Base-by-base conservation (phyloP, 1,140 invertebrate genomes). In the Lepidurus packardi region DNA sequence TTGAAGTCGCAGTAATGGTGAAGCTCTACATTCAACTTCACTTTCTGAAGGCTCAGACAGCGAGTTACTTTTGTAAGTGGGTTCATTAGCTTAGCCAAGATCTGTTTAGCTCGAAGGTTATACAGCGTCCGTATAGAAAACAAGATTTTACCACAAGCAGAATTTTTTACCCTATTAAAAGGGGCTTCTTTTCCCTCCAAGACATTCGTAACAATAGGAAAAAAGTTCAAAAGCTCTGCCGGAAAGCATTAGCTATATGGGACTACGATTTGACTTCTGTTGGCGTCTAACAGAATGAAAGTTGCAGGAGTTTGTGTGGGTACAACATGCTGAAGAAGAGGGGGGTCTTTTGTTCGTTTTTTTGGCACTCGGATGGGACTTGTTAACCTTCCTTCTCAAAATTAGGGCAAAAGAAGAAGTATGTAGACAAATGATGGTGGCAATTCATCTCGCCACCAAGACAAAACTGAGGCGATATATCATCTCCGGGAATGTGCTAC, bases 1-100 rank as follows among this genome's bases (percentile, higher is more conserved):
- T 16, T 65, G 53, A 65, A 65, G 53, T 65, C 7, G 9, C 53
- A 65, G 53, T 65, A 65, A 65, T 65, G 53, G 53, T 65, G 53
- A 16, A 65, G 53, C 53, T 10, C 53, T 6, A 13, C 6, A 7
- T 21, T 9, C 8, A 65, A 65, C 8, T 65, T 16, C 13, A 7
- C 13, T n/a, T 65, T 16, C 9, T 65, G 21, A 65, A 65, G 53
- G 13, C 53, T 65, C 34, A 34, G n/a, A 65, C 8, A n/a, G 8
- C 1, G 13, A 65, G 21, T 5, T 65, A 65, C 34, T 34, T 34
- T 2, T 65, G 53, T 16, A 16, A 65, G 53, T 65, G 21, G 9
- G 16, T 65, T 65, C 53, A 65, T 65, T 65, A 65, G 9, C 53
- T 65, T 65, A 13, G 13, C 53, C 0, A 65, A 65, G 53, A 16